Percentiles rank a stretch among this genome's conserved stretches.
Conservation (phyloP, 2,113 vertebrate species). For the Rhinopomastus cyanomelas region DNA sequence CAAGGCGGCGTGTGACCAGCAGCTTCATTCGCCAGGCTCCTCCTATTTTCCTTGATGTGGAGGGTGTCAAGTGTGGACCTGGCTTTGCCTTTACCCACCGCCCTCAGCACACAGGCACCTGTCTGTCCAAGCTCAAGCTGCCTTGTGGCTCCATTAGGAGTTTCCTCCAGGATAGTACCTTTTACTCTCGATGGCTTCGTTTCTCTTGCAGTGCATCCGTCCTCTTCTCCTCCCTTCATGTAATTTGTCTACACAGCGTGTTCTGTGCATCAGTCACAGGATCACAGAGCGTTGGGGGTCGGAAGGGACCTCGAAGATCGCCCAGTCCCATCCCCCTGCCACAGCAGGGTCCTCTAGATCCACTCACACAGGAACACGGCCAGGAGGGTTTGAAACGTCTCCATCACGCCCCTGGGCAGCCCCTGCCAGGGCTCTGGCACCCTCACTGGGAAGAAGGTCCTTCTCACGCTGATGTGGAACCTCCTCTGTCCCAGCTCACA, state of each 20-base stretch:
- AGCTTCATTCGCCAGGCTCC: constrained; percentile 9
- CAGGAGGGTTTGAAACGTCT: no score
- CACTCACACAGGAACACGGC: no score
- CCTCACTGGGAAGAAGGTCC: no score
- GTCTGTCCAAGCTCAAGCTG: not conserved
- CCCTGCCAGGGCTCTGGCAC: no score
- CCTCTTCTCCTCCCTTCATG: not conserved
- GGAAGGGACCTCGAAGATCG: no score
- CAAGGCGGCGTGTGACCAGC: not conserved
- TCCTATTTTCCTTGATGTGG: not conserved
- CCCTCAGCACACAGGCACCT: not conserved
- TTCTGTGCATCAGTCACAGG: not conserved
- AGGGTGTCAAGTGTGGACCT: not conserved
- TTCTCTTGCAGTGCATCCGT: not conserved
- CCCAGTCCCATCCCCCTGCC: no score
- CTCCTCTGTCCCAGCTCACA: no score
- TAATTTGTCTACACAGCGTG: not conserved
- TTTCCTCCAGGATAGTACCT: not conserved
- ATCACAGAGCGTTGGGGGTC: no score
- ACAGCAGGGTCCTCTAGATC: no score
- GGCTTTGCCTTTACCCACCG: not conserved
- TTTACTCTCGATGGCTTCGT: not conserved
- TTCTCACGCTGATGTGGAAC: no score
- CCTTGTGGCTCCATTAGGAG: not conserved
- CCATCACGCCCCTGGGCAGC: no score